Evolutionary conservation across 2,888 invertebrate species (phyloP).

Genomic region (Xestia c-nigrum): DNA sequence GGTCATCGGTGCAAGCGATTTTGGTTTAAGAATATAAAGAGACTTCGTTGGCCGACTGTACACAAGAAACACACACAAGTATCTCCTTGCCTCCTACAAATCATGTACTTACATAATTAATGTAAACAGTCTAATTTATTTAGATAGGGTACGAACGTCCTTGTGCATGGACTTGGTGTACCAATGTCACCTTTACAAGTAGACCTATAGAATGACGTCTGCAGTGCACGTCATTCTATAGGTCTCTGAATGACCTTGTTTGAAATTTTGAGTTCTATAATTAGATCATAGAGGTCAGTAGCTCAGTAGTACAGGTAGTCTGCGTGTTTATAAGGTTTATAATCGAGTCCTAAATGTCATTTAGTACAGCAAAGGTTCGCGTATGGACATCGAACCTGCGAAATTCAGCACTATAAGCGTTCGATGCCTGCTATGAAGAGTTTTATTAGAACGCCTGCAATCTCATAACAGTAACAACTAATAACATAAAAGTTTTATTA

Average conservation of each 20-base stretch:
- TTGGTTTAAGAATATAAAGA: no score
- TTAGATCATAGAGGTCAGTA: not conserved
- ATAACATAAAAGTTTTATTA: conserved; percentile 13
- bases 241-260: no score
- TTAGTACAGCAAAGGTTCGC: not conserved
- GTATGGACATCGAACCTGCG: not conserved
- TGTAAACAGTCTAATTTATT: no score
- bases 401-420: not conserved
- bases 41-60: no score
- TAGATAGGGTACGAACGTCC: not conserved
- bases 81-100: no score
- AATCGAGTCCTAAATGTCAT: not conserved
- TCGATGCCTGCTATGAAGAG: no score
- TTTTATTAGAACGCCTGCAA: not conserved
- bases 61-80: no score
- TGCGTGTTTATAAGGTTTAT: not conserved
- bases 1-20: no score
- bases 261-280: not conserved
- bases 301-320: not conserved
- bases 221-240: no score
- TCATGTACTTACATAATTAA: no score
- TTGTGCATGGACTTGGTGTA: not conserved
- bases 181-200: not conserved
- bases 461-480: not conserved
- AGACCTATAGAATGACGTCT: not conserved